Percentiles rank a stretch among this genome's conserved stretches.
phyloP scores from a whole-genome alignment of 2,797 vertebrate genomes.

The Muscicapa comitata region DNA sequence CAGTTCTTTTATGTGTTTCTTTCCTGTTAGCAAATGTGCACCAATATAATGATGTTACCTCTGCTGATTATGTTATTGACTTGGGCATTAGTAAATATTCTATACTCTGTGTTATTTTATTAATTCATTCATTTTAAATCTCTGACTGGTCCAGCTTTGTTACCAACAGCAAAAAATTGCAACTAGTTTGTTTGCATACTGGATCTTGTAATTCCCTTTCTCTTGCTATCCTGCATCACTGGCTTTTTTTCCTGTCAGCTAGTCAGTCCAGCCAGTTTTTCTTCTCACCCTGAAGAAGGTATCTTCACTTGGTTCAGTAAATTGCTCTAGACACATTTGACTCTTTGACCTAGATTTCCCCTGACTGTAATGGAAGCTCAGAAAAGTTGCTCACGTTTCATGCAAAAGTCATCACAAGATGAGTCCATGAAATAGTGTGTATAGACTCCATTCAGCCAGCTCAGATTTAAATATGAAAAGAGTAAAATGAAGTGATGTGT shows the following conservation, averaged over 20 bases:
- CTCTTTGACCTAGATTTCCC: background rate
- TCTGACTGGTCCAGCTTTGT: background rate
- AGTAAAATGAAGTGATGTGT: background rate
- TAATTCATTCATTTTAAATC: background rate
- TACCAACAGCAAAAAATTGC: background rate
- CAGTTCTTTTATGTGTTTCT: background rate
- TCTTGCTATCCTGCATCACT: background rate
- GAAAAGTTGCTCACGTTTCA: background rate
- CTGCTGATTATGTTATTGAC: background rate
- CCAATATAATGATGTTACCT: background rate
- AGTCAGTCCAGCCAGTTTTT: background rate
- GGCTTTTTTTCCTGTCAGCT: background rate
- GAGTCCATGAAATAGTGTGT: background rate
- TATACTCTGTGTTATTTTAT: background rate
- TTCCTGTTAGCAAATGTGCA: background rate
- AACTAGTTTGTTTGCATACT: background rate
- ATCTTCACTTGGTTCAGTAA: background rate
- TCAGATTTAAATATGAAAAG: background rate
- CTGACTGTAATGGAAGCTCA: background rate
- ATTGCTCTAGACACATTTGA: background rate
- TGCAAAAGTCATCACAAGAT: background rate
- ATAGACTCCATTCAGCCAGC: background rate
- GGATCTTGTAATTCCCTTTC: background rate
- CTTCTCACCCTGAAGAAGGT: background rate
- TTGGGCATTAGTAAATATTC: background rate